Evolutionary conservation across 2,797 vertebrate genomes (phyloP), one percentile per base, ranked within the genome.

Genomic region (Peromyscus eremicus): DNA sequence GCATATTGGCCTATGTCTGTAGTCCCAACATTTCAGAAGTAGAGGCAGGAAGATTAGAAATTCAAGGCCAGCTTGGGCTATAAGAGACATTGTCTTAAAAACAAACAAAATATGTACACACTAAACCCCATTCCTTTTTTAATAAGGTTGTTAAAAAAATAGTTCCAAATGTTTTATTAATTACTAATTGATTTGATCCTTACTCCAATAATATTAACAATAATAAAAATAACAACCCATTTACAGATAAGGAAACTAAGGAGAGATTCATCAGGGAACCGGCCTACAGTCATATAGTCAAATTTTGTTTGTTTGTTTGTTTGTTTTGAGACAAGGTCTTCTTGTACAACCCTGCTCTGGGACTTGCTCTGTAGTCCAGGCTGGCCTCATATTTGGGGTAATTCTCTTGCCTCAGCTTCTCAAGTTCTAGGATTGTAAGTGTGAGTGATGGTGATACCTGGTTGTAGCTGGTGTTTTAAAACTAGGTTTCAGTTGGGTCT

Each of bases 241-340:
- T 90, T 86, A 68, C 21, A 91, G n/a, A 79, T 43, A 60, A 83
- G 17, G 40, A 97, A 94, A 94, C 37, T 57, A 84, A 95, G 75
- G 68, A 89, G 55, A 80, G 14, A 62, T 73, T 73, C 19, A 49
- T 91, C 46, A 73, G 71, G 88, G 55, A 91, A 70, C n/a, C 49
- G 73, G 25, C 29, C 70, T 43, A 64, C 40, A 10, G 17, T 52
- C n/a, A 10, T 7, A 79, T 1, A 34, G 9, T n/a, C 6, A 57
- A 64, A 86, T 70, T 70, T 70, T 64, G 55, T 82, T 37, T 85
- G 49, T 12, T 52, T 52, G 49, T 2, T 52, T 52, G 49, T 52
- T 70, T 64, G 55, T 82, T 37, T 86, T 73, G 68, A 40, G 85
- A 88, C 25, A 40, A 29, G 14, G 9, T 40, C 9, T 29, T 29